Evolutionary conservation across 2,888 invertebrate species (phyloP), one percentile per base, ranked within the genome.

Genomic region (Cheilosia pagana): DNA sequence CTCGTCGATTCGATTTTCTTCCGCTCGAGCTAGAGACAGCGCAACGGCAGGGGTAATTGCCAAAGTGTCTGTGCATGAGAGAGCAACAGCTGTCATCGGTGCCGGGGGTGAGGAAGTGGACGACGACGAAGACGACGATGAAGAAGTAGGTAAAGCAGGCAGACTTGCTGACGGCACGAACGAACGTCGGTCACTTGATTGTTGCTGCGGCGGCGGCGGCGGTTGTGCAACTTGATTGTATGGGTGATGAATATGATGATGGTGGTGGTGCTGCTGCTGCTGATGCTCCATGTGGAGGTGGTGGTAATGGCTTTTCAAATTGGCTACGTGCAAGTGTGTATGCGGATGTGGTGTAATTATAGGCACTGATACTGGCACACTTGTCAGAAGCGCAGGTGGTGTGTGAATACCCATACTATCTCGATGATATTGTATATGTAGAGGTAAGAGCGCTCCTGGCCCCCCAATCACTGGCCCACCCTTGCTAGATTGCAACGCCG

Each of bases 281-380:
- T 79, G 83, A 10, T 70, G 72, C 52, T 87, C 81, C 75, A 81
- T 78, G 48, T 77, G 86, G 43, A 75, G 75, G 86, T 82, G 78
- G 43, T 87, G 86, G 65, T 81, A 81, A 77, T 78, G 79, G 48
- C 50, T 85, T 85, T 85, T 85, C 85, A 85, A 85, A 85, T 85
- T 85, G 71, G 81, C 65, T 28, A 76, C 65, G 41, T 75, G 83
- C 65, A 75, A 78, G 71, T 78, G 86, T 74, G 60, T 85, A 74
- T 86, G 85, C 81, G 81, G 86, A 86, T 88, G 88, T 87, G 88
- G 88, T 87, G 88, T 87, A 87, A 87, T 86, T 77, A 89, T 88
- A 87, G 89, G 89, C 87, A 90, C 88, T 79, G 89, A 87, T 86
- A 88, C 88, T 88, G 89, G 89, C 88, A 88, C 89, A 88, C 81